A percentile compares a stretch with the other conserved stretches of the same genome.
Conservation (phyloP, 1,140 invertebrate genomes). For the Leptinotarsa defecta region DNA sequence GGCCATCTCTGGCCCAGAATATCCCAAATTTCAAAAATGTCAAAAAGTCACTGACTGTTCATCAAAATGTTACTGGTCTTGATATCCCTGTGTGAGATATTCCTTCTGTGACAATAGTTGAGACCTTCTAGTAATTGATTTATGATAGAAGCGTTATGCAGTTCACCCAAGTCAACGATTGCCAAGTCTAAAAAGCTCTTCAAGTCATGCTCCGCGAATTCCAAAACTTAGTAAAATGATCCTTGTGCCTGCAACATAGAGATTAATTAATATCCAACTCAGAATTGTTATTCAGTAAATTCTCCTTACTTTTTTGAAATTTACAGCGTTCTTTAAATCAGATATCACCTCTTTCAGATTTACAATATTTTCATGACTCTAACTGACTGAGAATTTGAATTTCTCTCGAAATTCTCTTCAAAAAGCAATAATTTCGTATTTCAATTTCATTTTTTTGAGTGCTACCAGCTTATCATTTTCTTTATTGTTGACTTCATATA, state of each 20-base stretch:
- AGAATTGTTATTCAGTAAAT: no score
- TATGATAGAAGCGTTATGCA: conserved; percentile 98
- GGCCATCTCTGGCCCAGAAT: no score
- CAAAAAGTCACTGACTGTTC: no score
- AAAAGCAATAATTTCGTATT: conserved; percentile 96
- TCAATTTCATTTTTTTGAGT: no score
- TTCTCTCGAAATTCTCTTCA: conserved; percentile 97
- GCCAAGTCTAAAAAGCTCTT: conserved; percentile 98
- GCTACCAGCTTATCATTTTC: no score
- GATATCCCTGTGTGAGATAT: conserved; percentile 72
- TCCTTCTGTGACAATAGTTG: conserved; percentile 96
- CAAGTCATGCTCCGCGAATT: conserved; percentile 99
- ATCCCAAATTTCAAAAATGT: no score
- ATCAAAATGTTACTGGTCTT: no score
- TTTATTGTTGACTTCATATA: no score
- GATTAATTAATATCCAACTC: no score
- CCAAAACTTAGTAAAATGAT: conserved; percentile 99
- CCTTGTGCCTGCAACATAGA: conserved; percentile 75
- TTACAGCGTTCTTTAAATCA: conserved; percentile 72
- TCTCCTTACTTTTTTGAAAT: conserved; percentile 53
- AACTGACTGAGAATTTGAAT: conserved; percentile 98
- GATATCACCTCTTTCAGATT: conserved; percentile 98
- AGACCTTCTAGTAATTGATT: conserved; percentile 95
- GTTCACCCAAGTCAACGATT: conserved; percentile 92
- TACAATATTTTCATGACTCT: conserved; percentile 96